phyloP scores from a whole-genome alignment of 30 jellyfish, hydroid and myxozoan genomes.

The Aurelia coerulea region DNA sequence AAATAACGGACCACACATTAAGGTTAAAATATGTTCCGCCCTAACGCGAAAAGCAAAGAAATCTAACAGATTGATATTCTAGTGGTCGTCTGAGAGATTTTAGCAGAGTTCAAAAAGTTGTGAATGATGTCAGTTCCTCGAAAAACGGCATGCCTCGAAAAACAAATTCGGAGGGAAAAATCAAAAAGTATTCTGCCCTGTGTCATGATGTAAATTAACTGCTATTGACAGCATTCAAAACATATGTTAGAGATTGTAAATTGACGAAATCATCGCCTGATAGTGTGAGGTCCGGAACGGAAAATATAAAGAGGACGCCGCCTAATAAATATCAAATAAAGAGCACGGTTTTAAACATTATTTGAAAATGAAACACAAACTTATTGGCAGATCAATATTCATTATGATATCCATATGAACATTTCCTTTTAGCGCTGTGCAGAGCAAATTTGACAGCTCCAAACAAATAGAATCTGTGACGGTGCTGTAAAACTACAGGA shows the following conservation, averaged over 20 bases:
- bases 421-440: too few species aligned
- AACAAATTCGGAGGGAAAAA: slow-evolving; percentile 18
- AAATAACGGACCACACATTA: too few species aligned
- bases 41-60: too few species aligned
- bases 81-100: too few species aligned
- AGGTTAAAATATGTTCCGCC: too few species aligned
- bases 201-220: slow-evolving; percentile 8
- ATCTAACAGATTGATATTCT: too few species aligned
- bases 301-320: slow-evolving; percentile 34
- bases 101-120: too few species aligned
- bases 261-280: slow-evolving; percentile 18
- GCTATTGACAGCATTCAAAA: not conserved
- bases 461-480: too few species aligned
- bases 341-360: not conserved
- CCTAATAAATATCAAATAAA: slow-evolving; percentile 48
- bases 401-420: not conserved
- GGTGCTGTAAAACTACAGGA: too few species aligned
- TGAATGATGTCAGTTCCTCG: too few species aligned
- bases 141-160: too few species aligned
- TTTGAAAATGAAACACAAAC: not conserved
- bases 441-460: too few species aligned
- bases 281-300: slow-evolving; percentile 69
- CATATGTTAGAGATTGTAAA: slow-evolving; percentile 14
- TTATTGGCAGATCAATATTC: not conserved
- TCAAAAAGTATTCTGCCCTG: slow-evolving; percentile 27